Percentiles rank a stretch among this genome's conserved stretches.
Evolutionary conservation across 2,797 vertebrate species (phyloP).

Genomic region (Karalla daura): DNA sequence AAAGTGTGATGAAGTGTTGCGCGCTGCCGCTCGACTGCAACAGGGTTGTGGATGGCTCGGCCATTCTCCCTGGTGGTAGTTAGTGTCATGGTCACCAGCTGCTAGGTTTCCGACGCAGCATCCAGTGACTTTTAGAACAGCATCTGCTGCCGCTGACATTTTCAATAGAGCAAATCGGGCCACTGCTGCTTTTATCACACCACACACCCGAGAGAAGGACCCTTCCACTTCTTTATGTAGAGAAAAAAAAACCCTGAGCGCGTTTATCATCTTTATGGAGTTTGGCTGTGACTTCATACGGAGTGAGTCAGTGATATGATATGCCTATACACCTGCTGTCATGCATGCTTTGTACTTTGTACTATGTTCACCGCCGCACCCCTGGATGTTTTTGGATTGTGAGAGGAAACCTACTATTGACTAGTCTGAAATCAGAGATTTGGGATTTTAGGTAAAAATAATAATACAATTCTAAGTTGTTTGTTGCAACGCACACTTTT

Average conservation of each 20-base stretch:
- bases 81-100: constrained; percentile 80
- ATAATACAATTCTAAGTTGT: too few relatives aligned
- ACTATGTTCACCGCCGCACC: too few relatives aligned
- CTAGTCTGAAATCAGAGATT: too few relatives aligned
- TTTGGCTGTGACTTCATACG: too few relatives aligned
- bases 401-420: too few relatives aligned
- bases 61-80: constrained; percentile 65
- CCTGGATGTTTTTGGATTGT: too few relatives aligned
- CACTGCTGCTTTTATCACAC: constrained; percentile 64
- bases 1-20: constrained; percentile 56
- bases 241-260: neutral
- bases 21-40: constrained; percentile 48
- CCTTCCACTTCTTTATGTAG: constrained; percentile 13
- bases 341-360: too few relatives aligned
- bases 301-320: neutral
- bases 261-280: constrained; percentile 1
- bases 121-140: constrained; percentile 79
- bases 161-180: constrained; percentile 72
- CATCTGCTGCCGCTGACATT: constrained; percentile 81
- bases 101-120: constrained; percentile 76
- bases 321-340: too few relatives aligned
- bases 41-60: constrained; percentile 64
- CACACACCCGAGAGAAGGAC: constrained; percentile 33
- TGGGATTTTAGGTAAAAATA: too few relatives aligned
- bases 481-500: too few relatives aligned